Evolutionary conservation across 2,797 vertebrate genomes (phyloP), one percentile per base, ranked within the genome.

Genomic region (Bradypodion ventrale): DNA sequence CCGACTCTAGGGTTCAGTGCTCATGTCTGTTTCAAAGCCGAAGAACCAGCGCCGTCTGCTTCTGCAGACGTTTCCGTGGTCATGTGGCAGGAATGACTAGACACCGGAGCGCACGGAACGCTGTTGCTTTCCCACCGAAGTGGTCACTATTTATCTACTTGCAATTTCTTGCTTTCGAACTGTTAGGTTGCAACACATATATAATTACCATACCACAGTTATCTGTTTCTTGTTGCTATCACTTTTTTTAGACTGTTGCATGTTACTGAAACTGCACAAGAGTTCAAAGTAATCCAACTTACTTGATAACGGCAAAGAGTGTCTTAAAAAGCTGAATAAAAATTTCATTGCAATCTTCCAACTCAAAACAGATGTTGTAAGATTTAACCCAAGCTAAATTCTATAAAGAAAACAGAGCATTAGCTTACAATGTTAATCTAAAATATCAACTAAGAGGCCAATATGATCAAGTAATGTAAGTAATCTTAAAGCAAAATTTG

Each of bases 321-420:
- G 98, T 98, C 94, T 98, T 99, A 96, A 99, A 99, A 95, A 99
- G 98, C 92, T 99, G 98, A 95, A 99, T 99, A 95, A 99, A 99
- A 96, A 99, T 99, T 95, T 99, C 98, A 87, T 99, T 99, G 96
- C 98, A 99, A 96, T 99, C 98, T 96, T 99, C 98, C 94, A 99
- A 96, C 93, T 99, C 98, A 95, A 99, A 99, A 94, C 98, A 99
- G 95, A 99, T 99, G 95, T 99, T 99, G 94, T 99, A 99, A 15
- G 98, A 99, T 95, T 99, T 99, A 87, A 99, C 98, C 98, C 98
- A 99, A 1, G 98, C 98, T 95, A 99, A 96, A 94, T 99, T 99
- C 98, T 99, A 91, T 56, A 95, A 91, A 87, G 90, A 89, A 74
- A 9, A n/a, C 29, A 92, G 75, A 40, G 86, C 69, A 91, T 87